Base-by-base conservation (phyloP, 2,888 invertebrate genomes). In the Phymatocera aterrima region DNA sequence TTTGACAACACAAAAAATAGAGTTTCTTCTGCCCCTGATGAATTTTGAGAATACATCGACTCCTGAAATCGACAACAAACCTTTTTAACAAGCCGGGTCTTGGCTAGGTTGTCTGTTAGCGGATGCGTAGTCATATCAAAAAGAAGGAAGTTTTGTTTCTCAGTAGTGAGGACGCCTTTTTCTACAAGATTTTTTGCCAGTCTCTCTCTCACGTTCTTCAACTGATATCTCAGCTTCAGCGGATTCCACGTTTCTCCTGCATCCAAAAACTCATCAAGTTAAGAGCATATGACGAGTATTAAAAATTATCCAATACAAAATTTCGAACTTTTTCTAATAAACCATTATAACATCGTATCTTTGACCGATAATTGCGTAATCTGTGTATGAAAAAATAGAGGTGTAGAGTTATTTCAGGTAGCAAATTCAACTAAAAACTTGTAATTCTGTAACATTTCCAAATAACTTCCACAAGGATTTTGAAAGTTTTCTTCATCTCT, bases 61-160 rank as follows among this genome's bases (percentile, higher is more conserved):
- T 51, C 65, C 28, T 34, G 61, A 48, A 21, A 60, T 51, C 18
- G 80, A 85, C 90, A 57, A 64, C 80, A 83, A 85, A 97, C 97
- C 95, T 97, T 98, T 93, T 98, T 99, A 80, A 99, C 98, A 88
- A 99, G 94, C 87, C 98, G 96, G 88, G 96, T 96, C 93, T 99
- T 99, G 77, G 97, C 95, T 84, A 96, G 94, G 91, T 97, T 97
- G 91, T 99, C 99, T 82, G 97, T 98, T 81, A 99, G 93, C 54
- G 99, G 99, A 93, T 99, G 99, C 86, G 99, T 99, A 77, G 99
- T 99, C 99, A 99, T 99, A 92, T 99, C 99, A 91, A 99, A 99
- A 79, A 99, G 93, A 86, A 99, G 93, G 92, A 99, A 99, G 91
- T 99, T 99, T 92, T 99, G 99, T 92, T 99, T 99, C 91, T 99